Evolutionary conservation across 1,140 invertebrate genomes (phyloP).

Genomic region (Brachionus koreanus): DNA sequence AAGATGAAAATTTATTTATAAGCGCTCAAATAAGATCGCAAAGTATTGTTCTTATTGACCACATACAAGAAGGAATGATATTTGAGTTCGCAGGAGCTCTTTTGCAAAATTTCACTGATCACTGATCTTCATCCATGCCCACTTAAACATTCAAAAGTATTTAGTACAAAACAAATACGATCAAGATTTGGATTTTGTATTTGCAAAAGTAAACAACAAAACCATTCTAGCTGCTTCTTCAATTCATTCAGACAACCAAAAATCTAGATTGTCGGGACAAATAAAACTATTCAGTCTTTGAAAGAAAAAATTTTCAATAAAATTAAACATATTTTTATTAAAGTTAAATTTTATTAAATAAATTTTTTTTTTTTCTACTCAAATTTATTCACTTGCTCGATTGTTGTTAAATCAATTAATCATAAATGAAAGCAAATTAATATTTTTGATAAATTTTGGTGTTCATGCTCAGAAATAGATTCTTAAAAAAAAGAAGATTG

Average conservation of each 20-base stretch:
- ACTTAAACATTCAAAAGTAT: background rate
- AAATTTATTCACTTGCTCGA: too few species aligned
- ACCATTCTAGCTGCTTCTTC: background rate
- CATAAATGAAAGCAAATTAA: too few species aligned
- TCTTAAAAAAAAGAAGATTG: too few species aligned
- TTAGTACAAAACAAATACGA: background rate
- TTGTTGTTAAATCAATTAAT: too few species aligned
- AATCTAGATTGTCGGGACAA: background rate
- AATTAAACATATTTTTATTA: too few species aligned
- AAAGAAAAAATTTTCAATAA: background rate
- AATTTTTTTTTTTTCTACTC: too few species aligned
- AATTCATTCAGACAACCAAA: background rate
- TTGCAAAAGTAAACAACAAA: background rate
- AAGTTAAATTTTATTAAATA: too few species aligned
- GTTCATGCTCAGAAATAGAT: too few species aligned
- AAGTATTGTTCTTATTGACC: background rate
- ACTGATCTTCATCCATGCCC: conserved; percentile 12
- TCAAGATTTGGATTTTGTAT: conserved; percentile 30
- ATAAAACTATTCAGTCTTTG: background rate
- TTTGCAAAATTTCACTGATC: background rate
- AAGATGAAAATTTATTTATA: conserved; percentile 50
- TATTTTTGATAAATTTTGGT: too few species aligned
- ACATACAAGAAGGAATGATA: conserved; percentile 20
- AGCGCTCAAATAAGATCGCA: conserved; percentile 47
- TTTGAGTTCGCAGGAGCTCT: background rate